These are phyloP conservation scores for Arizona elegans DNA, from an alignment of 2,113 vertebrate species.

Conservation along the genomic window DNA sequence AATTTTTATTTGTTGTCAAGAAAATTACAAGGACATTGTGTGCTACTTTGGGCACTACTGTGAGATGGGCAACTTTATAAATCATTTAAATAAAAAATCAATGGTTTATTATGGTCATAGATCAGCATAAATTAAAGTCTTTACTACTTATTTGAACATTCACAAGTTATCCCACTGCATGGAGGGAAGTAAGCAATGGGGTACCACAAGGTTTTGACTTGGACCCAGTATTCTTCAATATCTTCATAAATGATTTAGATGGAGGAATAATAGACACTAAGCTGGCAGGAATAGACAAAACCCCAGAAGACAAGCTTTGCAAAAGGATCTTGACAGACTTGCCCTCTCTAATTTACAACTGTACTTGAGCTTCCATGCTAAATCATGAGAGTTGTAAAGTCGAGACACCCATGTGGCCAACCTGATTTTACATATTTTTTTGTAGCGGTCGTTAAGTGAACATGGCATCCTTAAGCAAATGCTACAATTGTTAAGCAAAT, in stretches of 20 bases:
- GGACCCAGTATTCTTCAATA: not conserved
- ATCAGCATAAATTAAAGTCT: not conserved
- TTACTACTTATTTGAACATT: not conserved
- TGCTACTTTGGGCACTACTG: not conserved
- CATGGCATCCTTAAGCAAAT: not conserved
- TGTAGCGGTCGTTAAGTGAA: not conserved
- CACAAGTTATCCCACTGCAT: not conserved
- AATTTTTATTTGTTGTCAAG: not conserved
- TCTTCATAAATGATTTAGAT: not conserved
- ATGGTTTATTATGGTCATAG: not conserved
- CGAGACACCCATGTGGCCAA: not conserved
- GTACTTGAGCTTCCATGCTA: not conserved
- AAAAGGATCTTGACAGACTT: not conserved
- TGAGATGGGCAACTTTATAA: not conserved
- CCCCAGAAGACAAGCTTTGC: not conserved
- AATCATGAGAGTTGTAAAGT: not conserved
- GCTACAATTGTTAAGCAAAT: not conserved
- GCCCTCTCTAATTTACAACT: not conserved
- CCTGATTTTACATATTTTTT: not conserved
- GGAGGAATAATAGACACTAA: not conserved
- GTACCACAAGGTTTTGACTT: not conserved
- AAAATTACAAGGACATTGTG: not conserved
- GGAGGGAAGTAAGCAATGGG: not conserved
- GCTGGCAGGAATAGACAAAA: not conserved
- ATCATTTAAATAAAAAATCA: not conserved